Percentiles rank a stretch among this genome's conserved stretches.
These are phyloP conservation scores for Liopterus haemorrhoidalis DNA, from an alignment of 2,888 invertebrate species.

Conservation along the genomic window DNA sequence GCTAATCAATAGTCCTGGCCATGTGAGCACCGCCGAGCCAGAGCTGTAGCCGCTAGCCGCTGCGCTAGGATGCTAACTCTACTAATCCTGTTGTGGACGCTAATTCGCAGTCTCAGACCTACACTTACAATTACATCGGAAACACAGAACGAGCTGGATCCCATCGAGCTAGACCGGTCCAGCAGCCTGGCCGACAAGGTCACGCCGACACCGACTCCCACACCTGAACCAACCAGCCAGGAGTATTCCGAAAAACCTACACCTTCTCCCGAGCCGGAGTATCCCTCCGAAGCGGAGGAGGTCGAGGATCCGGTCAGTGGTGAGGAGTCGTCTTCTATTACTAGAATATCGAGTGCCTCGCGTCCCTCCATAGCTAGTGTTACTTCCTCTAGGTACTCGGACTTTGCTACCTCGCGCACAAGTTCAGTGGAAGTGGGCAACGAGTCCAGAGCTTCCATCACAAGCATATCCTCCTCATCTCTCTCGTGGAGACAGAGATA, in stretches of 20 bases:
- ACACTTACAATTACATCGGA: background rate
- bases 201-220: slow-evolving; percentile 50
- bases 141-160: slow-evolving; percentile 39
- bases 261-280: slow-evolving; percentile 42
- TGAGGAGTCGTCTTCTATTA: slow-evolving; percentile 39
- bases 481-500: slow-evolving; percentile 45
- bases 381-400: slow-evolving; percentile 37
- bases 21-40: slow-evolving; percentile 21
- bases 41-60: slow-evolving; percentile 33
- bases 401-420: slow-evolving; percentile 41
- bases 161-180: slow-evolving; percentile 44
- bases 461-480: slow-evolving; percentile 44
- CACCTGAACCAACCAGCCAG: slow-evolving; percentile 44
- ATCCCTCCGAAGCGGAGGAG: slow-evolving; percentile 36
- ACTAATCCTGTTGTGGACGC: slow-evolving; percentile 58
- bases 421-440: slow-evolving; percentile 45
- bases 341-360: slow-evolving; percentile 40
- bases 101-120: slow-evolving; percentile 52
- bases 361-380: slow-evolving; percentile 26
- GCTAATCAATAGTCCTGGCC: background rate
- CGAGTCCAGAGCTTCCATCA: slow-evolving; percentile 45
- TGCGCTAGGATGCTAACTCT: slow-evolving; percentile 52
- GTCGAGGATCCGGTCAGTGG: slow-evolving; percentile 15
- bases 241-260: slow-evolving; percentile 45
- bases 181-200: slow-evolving; percentile 48